These are phyloP conservation scores for Diorhabda sublineata DNA, from an alignment of 1,140 invertebrate species.

Conservation along the genomic window DNA sequence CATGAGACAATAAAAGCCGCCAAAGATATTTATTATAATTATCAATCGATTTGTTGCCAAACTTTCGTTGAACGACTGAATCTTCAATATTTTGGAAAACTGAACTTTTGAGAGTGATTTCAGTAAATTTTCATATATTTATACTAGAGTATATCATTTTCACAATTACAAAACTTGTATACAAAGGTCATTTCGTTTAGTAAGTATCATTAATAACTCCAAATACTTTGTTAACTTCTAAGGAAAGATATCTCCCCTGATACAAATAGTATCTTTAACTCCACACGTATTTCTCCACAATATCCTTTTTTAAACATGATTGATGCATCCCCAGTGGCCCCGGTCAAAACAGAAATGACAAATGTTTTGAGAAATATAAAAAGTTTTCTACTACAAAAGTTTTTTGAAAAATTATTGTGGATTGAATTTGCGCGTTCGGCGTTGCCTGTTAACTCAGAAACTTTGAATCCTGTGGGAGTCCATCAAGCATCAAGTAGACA, in stretches of 20 bases:
- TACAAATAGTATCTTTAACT: background rate
- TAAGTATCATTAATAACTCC: background rate
- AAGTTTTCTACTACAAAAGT: slow-evolving; percentile 41
- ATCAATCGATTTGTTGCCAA: too few relatives aligned
- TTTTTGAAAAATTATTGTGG: slow-evolving; percentile 43
- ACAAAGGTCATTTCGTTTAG: too few relatives aligned
- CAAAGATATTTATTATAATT: too few relatives aligned
- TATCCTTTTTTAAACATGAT: slow-evolving; percentile 27
- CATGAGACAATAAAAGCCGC: too few relatives aligned
- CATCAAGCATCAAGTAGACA: slow-evolving; percentile 39
- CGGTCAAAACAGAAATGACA: slow-evolving; percentile 44
- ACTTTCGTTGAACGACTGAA: too few relatives aligned
- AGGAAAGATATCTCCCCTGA: slow-evolving; percentile 2
- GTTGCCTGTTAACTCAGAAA: slow-evolving; percentile 34
- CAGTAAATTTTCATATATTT: too few relatives aligned
- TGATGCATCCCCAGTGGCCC: slow-evolving; percentile 33
- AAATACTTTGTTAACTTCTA: background rate
- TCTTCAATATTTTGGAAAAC: too few relatives aligned
- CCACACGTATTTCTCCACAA: background rate
- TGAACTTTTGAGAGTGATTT: too few relatives aligned
- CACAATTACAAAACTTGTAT: too few relatives aligned
- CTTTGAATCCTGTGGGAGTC: slow-evolving; percentile 35
- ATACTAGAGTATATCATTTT: too few relatives aligned
- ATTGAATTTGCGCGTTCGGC: slow-evolving; percentile 38
- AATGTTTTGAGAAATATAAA: slow-evolving; percentile 39